Evolutionary conservation across 2,888 invertebrate species (phyloP).

Genomic region (Notodonta dromedarius): DNA sequence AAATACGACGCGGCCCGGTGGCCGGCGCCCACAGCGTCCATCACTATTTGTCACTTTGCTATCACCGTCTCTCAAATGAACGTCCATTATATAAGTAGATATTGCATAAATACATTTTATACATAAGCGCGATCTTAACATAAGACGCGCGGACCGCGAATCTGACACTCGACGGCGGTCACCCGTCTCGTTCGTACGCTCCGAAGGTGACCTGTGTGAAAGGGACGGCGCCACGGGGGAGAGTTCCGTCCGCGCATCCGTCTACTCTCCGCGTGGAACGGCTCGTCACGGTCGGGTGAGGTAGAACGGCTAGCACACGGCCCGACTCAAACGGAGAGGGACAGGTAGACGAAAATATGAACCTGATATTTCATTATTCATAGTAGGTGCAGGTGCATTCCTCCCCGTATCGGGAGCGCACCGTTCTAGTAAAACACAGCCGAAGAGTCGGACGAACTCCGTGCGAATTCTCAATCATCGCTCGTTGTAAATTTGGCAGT

Average conservation of each 20-base stretch:
- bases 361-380: too few species aligned
- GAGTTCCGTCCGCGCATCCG: slow-evolving; percentile 26
- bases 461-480: slow-evolving; percentile 34
- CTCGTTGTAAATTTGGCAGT: slow-evolving; percentile 50
- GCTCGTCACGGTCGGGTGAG: slow-evolving; percentile 22
- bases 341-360: slow-evolving; percentile 5
- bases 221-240: slow-evolving; percentile 21
- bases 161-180: slow-evolving; percentile 30
- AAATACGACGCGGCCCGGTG: slow-evolving; percentile 54
- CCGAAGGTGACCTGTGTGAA: slow-evolving; percentile 19
- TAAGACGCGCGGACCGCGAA: slow-evolving; percentile 52
- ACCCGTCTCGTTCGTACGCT: slow-evolving; percentile 29
- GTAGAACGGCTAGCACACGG: slow-evolving; percentile 23
- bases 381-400: background rate
- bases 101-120: slow-evolving; percentile 61
- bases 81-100: slow-evolving; percentile 44
- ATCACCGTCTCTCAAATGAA: slow-evolving; percentile 53
- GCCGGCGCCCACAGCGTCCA: slow-evolving; percentile 43
- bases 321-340: background rate
- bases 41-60: slow-evolving; percentile 67
- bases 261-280: slow-evolving; percentile 24
- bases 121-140: slow-evolving; percentile 59
- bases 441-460: too few species aligned
- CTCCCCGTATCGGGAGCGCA: slow-evolving; percentile 9
- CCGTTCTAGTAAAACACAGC: too few species aligned